Evolutionary conservation across 2,888 invertebrate genomes (phyloP).

Genomic region (Imbricaverruca yamaguchii): DNA sequence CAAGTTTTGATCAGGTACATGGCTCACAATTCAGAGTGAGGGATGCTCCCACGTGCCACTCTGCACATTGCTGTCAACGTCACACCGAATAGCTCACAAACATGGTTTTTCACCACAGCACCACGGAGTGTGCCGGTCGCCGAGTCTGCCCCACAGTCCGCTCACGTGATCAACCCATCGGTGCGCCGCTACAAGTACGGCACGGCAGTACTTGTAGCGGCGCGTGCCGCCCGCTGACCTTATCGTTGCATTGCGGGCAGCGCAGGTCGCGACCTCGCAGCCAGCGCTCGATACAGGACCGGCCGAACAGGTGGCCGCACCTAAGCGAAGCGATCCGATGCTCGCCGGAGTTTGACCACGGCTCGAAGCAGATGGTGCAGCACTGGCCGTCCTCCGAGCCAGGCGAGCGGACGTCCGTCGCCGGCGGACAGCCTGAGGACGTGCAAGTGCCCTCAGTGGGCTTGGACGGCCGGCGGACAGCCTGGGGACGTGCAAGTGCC

Average conservation of each 20-base stretch:
- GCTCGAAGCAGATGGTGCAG: constrained; percentile 82
- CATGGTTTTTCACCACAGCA: not conserved
- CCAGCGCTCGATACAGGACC: constrained; percentile 70
- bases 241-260: constrained; percentile 83
- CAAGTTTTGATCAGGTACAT: too few relatives aligned
- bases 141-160: not conserved
- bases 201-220: not conserved
- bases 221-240: constrained; percentile 34
- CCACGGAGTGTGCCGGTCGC: not conserved
- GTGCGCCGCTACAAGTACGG: not conserved
- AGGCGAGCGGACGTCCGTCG: constrained; percentile 38
- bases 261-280: constrained; percentile 52
- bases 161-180: not conserved
- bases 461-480: too few relatives aligned
- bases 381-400: constrained; percentile 54
- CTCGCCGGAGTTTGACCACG: constrained; percentile 75
- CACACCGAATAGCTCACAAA: not conserved
- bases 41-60: too few relatives aligned
- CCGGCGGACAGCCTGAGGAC: not conserved
- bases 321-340: constrained; percentile 78
- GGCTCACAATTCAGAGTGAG: too few relatives aligned
- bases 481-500: too few relatives aligned
- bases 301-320: constrained; percentile 90
- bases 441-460: too few relatives aligned
- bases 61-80: too few relatives aligned